Evolutionary conservation across 2,888 invertebrate species (phyloP), one percentile per base, ranked within the genome.

Genomic region (Drosophila macrospina): DNA sequence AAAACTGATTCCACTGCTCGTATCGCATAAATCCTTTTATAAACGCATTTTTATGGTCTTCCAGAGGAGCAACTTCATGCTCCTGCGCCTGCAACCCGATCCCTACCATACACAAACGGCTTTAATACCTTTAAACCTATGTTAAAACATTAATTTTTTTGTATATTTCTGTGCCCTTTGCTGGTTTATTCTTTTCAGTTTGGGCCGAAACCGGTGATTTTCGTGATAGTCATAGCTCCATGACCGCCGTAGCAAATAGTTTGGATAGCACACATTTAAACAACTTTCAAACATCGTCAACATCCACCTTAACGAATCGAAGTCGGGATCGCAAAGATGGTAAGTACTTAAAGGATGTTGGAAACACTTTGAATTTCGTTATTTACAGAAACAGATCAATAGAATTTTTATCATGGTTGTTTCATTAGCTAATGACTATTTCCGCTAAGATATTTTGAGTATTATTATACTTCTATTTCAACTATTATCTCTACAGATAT

Each of bases 191-290:
- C 93, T 91, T 95, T 94, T 82, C 95, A 97, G 97, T 97, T 92
- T 97, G 97, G 97, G 96, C 97, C 74, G 97, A 97, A 93, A 96
- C 96, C 63, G 96, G 96, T 74, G 97, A 97, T 93, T 97, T 97
- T 92, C 94, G 97, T 83, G 97, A 97, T 93, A 95, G 96, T 77
- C 96, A 96, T 91, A 94, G 94, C 77, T 94, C 94, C 45, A 93
- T 95, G 87, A 93, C 94, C 86, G 95, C 96, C 63, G 94, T 94
- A 88, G 93, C 94, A 74, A 93, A 93, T 85, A 93, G 93, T 80
- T 93, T 94, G 93, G 94, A 94, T 91, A 94, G 94, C 90, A 94
- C 95, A 61, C 96, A 95, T 71, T 69, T 91, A 77, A 93, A 96
- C 88, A 95, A 96, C 92, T 94, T 96, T 91, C 94, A 96, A 89